A percentile compares a stretch with the other conserved stretches of the same genome.
Evolutionary conservation across 1,140 invertebrate species (phyloP).

Genomic region (Pogonognathellus flavescens): DNA sequence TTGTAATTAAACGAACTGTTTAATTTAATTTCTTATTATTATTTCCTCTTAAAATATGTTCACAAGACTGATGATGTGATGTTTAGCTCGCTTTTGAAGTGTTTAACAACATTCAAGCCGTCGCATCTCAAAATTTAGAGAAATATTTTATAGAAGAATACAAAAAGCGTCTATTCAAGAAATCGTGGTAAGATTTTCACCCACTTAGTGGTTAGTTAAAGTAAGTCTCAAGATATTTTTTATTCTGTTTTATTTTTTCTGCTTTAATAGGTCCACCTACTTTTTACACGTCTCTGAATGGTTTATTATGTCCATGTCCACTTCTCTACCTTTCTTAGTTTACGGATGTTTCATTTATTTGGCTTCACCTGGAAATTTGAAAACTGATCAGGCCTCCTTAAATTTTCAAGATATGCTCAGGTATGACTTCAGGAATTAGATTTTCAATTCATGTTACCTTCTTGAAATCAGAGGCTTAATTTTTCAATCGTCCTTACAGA

Average conservation of each 20-base stretch:
- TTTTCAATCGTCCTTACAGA: too few species aligned
- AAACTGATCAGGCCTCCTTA: not conserved
- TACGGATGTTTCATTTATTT: not conserved
- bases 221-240: too few species aligned
- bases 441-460: too few species aligned
- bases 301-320: not conserved
- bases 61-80: not conserved
- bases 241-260: too few species aligned
- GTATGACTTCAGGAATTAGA: not conserved
- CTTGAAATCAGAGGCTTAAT: too few species aligned
- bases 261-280: not conserved
- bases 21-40: not conserved
- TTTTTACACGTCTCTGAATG: not conserved
- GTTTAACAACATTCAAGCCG: not conserved
- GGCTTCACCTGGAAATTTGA: not conserved
- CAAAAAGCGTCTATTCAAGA: not conserved
- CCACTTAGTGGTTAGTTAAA: too few species aligned
- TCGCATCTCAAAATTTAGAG: slow-evolving; percentile 1
- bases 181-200: slow-evolving; percentile 1
- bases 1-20: not conserved
- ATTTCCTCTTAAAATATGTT: too few species aligned
- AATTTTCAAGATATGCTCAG: not conserved
- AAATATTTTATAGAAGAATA: not conserved
- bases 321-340: not conserved
- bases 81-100: not conserved